Evolutionary conservation across 1,140 invertebrate species (phyloP), one percentile per base, ranked within the genome.

Genomic region (Adoxophyes honmai): DNA sequence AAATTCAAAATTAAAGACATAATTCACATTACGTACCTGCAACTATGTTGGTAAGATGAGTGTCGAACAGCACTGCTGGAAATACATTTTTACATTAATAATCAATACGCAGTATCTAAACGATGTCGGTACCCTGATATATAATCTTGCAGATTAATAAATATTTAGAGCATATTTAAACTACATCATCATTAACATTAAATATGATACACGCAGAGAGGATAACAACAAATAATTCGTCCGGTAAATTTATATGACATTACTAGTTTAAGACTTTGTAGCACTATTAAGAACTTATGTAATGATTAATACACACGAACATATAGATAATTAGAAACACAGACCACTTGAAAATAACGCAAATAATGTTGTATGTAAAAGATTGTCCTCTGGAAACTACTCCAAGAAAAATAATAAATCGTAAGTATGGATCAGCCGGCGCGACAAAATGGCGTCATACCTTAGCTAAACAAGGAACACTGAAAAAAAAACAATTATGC

Each of bases 371-470:
- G 55, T 39, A 59, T 37, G 42, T 18, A 16, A 44, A 33, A 52
- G 21, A 39, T 60, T 60, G 53, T 58, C 64, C 48, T 53, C 62
- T 48, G 54, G 56, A 58, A 59, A 58, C 55, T 60, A 21, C 62
- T 62, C 63, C 55, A 33, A 53, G 15, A 33, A 83, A 86, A 85
- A 78, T 82, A 76, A 78, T 78, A 78, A 74, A 76, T 75, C 70
- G 33, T 37, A 34, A 16, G 56, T 64, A 65, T 48, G 48, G 75
- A 88, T 88, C 85, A 88, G 85, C 85, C 85, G 85, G 85, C 83
- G 80, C 78, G 72, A 88, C 85, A 88, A 88, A 88, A 88, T 88
- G 85, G 85, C 85, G 85, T 88, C 85, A 88, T 73, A 75, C 74
- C 70, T 48, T 48, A 48, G 42, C 71, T 73, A 81, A 83, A 85